Evolutionary conservation across 2,113 vertebrate species (phyloP), one percentile per base, ranked within the genome.

Genomic region (Hylia prasina): DNA sequence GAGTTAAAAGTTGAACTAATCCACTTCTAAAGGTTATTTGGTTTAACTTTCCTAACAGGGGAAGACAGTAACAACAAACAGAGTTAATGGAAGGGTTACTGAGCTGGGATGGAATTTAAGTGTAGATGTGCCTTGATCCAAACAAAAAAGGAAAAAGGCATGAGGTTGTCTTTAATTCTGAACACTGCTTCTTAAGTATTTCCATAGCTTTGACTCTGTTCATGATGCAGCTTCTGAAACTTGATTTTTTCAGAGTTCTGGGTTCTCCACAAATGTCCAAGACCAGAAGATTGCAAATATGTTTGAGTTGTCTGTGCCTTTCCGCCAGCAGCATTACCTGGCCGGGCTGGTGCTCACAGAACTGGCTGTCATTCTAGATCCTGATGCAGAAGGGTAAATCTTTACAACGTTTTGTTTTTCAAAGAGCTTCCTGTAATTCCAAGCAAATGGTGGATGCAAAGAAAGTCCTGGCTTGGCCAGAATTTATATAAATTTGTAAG

Each of bases 251-350:
- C 98, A 99, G 99, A 99, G 99, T 96, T 99, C 99, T 97, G 99
- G 99, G 25, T 99, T 99, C 97, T 99, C 99, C 65, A 99, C 99
- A 56, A 99, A 98, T 9, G 98, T 99, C 54, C 99, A 99, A 97
- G 99, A 99, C 97, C 99, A 99, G 97, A 99, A 99, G 98, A 99
- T 99, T 79, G 99, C 99, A 92, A 99, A 99, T 83, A 99, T 99
- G 99, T 99, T 99, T 97, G 99, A 99, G 94, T 95, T 99, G 93
- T 99, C 99, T 6, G 98, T 99, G 87, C 99, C 99, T 77, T 99
- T 99, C 97, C 98, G 99, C 96, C 99, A 99, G 65, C 99, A 99
- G 85, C 99, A 99, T 97, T 99, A 98, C 88, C 97, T 99, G 96
- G 99, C 99, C 0, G 99, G 99, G 64, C 98, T 99, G 16, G 99